Percentiles rank a stretch among this genome's conserved stretches.
Evolutionary conservation across 2,797 vertebrate species (phyloP).

Genomic region (Anguilla pacifica): DNA sequence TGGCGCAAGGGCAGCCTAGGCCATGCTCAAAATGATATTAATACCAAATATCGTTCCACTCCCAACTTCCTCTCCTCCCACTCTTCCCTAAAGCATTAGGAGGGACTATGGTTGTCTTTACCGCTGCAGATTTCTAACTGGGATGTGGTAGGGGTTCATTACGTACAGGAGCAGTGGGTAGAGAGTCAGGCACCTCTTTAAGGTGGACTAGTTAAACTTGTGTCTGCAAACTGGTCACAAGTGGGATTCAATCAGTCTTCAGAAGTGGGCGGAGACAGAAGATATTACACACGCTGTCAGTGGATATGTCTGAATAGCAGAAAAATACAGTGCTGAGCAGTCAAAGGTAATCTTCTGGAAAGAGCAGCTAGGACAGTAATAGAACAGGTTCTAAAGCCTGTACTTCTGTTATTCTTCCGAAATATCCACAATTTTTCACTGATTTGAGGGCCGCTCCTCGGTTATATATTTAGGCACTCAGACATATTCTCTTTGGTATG

Average conservation of each 20-base stretch:
- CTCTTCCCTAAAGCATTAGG: background rate
- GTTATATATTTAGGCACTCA: slow-evolving; percentile 17
- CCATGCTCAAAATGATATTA: slow-evolving; percentile 20
- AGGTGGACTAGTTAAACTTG: slow-evolving; percentile 14
- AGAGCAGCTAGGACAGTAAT: background rate
- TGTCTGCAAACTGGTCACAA: slow-evolving; percentile 21
- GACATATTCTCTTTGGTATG: slow-evolving; percentile 31
- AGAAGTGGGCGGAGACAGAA: slow-evolving; percentile 15
- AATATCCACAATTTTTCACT: background rate
- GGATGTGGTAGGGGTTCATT: background rate
- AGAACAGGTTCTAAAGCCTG: background rate
- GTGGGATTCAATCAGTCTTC: slow-evolving; percentile 14
- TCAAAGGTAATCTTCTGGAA: slow-evolving; percentile 15
- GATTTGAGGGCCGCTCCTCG: background rate
- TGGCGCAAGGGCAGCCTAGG: slow-evolving; percentile 5
- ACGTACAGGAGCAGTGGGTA: background rate
- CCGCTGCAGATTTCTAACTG: background rate
- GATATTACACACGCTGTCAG: slow-evolving; percentile 15
- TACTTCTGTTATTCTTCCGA: background rate
- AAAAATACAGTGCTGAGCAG: slow-evolving; percentile 6
- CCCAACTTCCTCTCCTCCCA: background rate
- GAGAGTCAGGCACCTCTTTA: slow-evolving; percentile 9
- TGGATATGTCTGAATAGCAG: slow-evolving; percentile 3
- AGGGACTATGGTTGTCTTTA: background rate
- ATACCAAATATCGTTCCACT: slow-evolving; percentile 11